These are phyloP conservation scores for Thunnus thynnus DNA, from an alignment of 2,113 vertebrate genomes.

Conservation along the genomic window DNA sequence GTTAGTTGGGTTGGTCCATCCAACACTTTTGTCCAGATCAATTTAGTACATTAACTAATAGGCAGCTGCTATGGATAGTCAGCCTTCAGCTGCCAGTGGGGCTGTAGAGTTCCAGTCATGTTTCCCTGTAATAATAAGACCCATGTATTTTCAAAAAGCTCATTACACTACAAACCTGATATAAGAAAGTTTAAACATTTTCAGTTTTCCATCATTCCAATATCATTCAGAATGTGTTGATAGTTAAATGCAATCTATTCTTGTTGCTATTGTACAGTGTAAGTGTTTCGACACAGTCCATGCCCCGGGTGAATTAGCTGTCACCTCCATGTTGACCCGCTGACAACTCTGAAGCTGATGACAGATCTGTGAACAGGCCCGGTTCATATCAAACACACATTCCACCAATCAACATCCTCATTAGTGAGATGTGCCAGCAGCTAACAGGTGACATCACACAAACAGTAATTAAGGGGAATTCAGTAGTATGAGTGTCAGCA, in stretches of 20 bases:
- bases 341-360: constrained; percentile 2
- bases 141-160: not conserved
- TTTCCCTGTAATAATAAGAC: no score
- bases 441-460: constrained; percentile 37
- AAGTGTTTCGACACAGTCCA: not conserved
- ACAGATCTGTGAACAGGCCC: constrained; percentile 8
- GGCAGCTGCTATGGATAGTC: no score
- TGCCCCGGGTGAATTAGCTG: not conserved
- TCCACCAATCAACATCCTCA: constrained; percentile 31
- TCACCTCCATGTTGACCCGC: not conserved
- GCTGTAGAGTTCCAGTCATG: no score
- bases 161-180: not conserved
- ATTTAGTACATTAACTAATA: no score
- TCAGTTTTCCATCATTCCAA: not conserved
- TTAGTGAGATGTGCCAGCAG: constrained; percentile 9
- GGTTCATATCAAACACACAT: constrained; percentile 43
- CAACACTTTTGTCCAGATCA: no score
- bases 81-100: no score
- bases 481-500: no score
- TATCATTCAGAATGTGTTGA: no score
- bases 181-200: not conserved
- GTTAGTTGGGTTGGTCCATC: no score
- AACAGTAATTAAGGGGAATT: not conserved
- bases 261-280: no score
- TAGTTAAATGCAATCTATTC: no score